Conservation (phyloP, 2,888 invertebrate species). For the Synergus japonicus region DNA sequence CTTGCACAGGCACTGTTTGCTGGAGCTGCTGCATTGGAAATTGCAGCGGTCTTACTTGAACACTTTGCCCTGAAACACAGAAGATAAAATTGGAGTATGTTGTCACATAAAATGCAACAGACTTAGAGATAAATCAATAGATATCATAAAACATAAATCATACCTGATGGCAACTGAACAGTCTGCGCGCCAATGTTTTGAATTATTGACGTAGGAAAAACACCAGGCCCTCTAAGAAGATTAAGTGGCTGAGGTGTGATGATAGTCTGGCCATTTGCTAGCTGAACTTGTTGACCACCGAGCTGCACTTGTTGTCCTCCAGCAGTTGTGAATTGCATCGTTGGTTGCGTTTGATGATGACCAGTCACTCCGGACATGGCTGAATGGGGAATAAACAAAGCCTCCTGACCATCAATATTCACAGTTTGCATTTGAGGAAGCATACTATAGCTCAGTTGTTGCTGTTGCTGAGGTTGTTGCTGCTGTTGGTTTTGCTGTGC, state of each 20-base stretch:
- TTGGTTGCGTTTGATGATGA: slow-evolving; percentile 77
- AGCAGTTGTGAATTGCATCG: slow-evolving; percentile 74
- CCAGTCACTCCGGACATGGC: slow-evolving; percentile 79
- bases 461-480: slow-evolving; percentile 79
- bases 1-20: slow-evolving; percentile 93
- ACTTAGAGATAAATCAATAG: background rate
- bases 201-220: slow-evolving; percentile 84
- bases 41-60: slow-evolving; percentile 85
- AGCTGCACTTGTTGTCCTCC: slow-evolving; percentile 75
- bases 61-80: slow-evolving; percentile 82
- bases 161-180: slow-evolving; percentile 84
- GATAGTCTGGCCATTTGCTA: slow-evolving; percentile 77
- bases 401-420: slow-evolving; percentile 95
- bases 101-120: slow-evolving; percentile 41
- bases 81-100: slow-evolving; percentile 65
- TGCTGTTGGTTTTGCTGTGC: slow-evolving; percentile 77
- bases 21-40: slow-evolving; percentile 83
- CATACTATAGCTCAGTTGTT: slow-evolving; percentile 78
- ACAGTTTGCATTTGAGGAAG: slow-evolving; percentile 93
- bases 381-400: slow-evolving; percentile 92
- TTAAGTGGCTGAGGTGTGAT: slow-evolving; percentile 77
- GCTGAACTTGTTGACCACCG: slow-evolving; percentile 75
- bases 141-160: slow-evolving; percentile 17
- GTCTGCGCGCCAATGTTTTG: slow-evolving; percentile 84
- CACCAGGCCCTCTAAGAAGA: slow-evolving; percentile 85